phyloP scores from a whole-genome alignment of 2,797 vertebrate genomes.

The Molossus alvarezi region DNA sequence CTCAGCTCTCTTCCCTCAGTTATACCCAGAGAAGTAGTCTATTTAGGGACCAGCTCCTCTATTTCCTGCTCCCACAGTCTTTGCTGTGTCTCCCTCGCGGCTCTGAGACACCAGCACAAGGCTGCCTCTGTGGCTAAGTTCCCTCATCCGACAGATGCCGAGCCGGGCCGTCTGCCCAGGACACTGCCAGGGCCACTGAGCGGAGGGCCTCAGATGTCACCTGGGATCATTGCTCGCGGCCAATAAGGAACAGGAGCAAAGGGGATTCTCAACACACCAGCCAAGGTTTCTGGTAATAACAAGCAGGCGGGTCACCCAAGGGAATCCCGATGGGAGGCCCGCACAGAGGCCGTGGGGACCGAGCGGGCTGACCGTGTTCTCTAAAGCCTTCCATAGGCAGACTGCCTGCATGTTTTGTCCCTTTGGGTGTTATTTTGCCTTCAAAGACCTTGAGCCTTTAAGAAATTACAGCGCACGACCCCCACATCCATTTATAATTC shows the following conservation, averaged over 20 bases:
- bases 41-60: not conserved
- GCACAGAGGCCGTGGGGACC: not conserved
- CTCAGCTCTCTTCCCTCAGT: not conserved
- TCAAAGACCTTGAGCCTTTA: not conserved
- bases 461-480: not conserved
- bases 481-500: not conserved
- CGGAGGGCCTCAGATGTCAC: not conserved
- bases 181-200: rapidly evolving
- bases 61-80: not conserved
- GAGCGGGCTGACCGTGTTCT: not conserved
- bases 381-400: not conserved
- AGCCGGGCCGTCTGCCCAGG: not conserved
- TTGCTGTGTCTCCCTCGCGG: constrained; percentile 8
- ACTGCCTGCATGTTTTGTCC: not conserved
- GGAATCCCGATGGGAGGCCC: not conserved
- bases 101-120: not conserved
- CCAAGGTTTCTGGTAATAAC: not conserved
- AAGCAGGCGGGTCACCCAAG: not conserved
- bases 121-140: not conserved
- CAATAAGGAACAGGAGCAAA: not conserved
- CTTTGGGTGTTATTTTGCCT: not conserved
- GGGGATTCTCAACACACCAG: not conserved
- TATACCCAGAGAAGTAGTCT: constrained; percentile 25
- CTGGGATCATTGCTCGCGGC: rapidly evolving
- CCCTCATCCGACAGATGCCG: not conserved